Conservation (phyloP, 1,140 invertebrate genomes). For the Aphis craccivora region DNA sequence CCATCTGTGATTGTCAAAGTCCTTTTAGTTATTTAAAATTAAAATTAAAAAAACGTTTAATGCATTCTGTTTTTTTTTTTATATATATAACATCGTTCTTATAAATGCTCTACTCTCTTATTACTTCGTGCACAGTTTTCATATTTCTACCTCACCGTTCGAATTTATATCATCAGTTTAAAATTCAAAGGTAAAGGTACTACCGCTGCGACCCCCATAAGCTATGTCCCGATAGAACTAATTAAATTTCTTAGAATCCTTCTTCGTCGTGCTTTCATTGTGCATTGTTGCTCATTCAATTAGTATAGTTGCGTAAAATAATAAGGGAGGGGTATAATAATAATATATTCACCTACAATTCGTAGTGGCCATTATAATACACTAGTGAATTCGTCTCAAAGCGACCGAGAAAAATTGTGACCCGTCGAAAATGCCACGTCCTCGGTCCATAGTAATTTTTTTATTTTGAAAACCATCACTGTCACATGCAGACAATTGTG, state of each 20-base stretch:
- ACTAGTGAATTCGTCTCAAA: not conserved
- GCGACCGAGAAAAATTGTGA: not conserved
- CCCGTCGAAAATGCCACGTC: not conserved
- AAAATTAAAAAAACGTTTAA: not conserved
- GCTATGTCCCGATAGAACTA: constrained; percentile 7
- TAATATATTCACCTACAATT: not conserved
- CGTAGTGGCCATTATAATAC: too few relatives aligned
- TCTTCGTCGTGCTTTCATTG: not conserved
- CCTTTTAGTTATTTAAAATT: not conserved
- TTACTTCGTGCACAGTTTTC: not conserved
- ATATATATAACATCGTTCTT: not conserved
- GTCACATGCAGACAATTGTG: not conserved
- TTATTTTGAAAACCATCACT: not conserved
- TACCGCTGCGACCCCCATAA: not conserved
- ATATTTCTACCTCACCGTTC: not conserved
- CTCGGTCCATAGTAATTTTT: not conserved
- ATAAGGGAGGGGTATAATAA: not conserved
- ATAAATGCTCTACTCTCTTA: not conserved
- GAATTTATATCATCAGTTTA: not conserved
- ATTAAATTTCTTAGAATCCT: constrained; percentile 33
- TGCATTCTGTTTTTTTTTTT: not conserved
- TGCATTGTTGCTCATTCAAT: not conserved
- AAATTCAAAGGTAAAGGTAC: not conserved
- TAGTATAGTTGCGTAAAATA: constrained; percentile 24
- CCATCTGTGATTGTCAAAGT: not conserved